Conservation (phyloP, 2,888 invertebrate genomes). For the Ceraclea dissimilis region DNA sequence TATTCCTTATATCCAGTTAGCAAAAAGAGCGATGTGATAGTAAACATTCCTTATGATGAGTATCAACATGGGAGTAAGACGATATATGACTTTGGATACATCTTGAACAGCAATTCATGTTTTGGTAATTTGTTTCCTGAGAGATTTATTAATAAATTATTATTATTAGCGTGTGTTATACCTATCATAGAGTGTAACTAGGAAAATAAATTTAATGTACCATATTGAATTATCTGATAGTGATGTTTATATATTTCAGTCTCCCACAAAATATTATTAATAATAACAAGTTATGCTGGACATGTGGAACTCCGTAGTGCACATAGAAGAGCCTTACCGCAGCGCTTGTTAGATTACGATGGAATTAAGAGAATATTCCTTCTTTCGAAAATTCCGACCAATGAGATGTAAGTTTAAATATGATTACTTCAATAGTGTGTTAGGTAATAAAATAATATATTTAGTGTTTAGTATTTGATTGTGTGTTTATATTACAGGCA, state of each 20-base stretch:
- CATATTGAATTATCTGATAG: no score
- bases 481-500: conserved; percentile 27
- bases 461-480: no score
- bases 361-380: conserved; percentile 62
- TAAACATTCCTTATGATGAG: no score
- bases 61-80: neutral
- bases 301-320: conserved; percentile 63
- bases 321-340: conserved; percentile 59
- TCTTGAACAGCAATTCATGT: conserved; percentile 14
- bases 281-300: conserved; percentile 72
- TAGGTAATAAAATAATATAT: no score
- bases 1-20: neutral
- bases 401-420: conserved; percentile 44
- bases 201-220: neutral
- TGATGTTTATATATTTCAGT: no score
- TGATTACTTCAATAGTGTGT: conserved; percentile 10
- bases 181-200: neutral
- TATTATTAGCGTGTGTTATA: no score
- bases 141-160: no score
- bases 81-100: conserved; percentile 10
- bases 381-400: conserved; percentile 51
- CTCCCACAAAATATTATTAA: conserved; percentile 36
- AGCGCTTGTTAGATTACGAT: conserved; percentile 47
- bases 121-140: no score
- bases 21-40: no score